These are phyloP conservation scores for Garrulus glandarius DNA, from an alignment of 2,797 vertebrate genomes.

Conservation along the genomic window DNA sequence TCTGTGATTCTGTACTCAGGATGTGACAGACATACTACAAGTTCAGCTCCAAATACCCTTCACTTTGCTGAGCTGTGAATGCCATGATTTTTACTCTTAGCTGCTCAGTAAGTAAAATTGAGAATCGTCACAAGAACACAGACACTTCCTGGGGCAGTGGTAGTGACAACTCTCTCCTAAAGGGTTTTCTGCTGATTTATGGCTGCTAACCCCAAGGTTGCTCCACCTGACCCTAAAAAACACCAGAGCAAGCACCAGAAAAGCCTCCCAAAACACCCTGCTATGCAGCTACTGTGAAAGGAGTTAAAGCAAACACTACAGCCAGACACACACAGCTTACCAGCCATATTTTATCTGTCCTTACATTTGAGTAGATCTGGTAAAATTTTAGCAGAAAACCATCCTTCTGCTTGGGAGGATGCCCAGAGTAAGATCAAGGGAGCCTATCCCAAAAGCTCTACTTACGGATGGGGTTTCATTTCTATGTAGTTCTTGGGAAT, in stretches of 20 bases:
- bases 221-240: neutral
- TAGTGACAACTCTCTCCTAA: neutral
- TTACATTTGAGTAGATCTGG: neutral
- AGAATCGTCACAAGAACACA: neutral
- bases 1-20: neutral
- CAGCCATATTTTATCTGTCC: neutral
- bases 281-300: neutral
- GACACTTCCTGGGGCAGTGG: neutral
- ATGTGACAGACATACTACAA: neutral
- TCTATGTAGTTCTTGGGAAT: slow-evolving; percentile 99
- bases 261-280: neutral
- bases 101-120: neutral
- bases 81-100: neutral
- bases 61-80: neutral
- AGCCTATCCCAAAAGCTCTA: slow-evolving; percentile 13
- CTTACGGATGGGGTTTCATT: slow-evolving; percentile 99
- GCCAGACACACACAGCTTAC: neutral
- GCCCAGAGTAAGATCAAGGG: neutral
- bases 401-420: neutral
- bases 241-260: neutral
- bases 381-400: neutral
- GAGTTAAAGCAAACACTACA: neutral
- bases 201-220: neutral
- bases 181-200: neutral
- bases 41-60: neutral